These are phyloP conservation scores for Gopherus evgoodei DNA, from an alignment of 2,113 vertebrate genomes.

Conservation along the genomic window DNA sequence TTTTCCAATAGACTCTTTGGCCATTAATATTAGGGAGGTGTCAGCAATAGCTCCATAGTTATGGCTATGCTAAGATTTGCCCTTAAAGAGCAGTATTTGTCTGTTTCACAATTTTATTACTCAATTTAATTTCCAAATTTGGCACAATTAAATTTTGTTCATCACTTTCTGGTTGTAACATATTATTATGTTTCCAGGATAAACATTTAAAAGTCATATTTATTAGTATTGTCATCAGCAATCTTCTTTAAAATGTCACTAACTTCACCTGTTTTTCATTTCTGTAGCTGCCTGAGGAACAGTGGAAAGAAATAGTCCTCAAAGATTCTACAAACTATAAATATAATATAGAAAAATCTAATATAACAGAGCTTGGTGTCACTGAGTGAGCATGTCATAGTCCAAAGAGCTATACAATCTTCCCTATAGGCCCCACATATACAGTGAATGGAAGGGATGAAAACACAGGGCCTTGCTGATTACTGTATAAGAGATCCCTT, in stretches of 20 bases:
- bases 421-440: too few relatives aligned
- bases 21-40: not conserved
- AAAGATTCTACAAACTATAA: too few relatives aligned
- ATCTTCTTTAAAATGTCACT: not conserved
- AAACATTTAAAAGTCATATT: slow-evolving; percentile 46
- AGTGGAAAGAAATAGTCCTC: slow-evolving; percentile 36
- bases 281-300: slow-evolving; percentile 19
- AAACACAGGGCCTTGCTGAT: too few relatives aligned
- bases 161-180: slow-evolving; percentile 28
- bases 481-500: too few relatives aligned
- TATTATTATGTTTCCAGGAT: slow-evolving; percentile 50
- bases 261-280: not conserved
- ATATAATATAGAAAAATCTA: too few relatives aligned
- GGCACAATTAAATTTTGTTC: not conserved
- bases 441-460: too few relatives aligned
- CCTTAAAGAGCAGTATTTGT: not conserved
- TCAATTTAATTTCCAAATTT: not conserved
- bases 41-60: not conserved
- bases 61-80: not conserved
- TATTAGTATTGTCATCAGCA: slow-evolving; percentile 18
- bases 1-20: not conserved
- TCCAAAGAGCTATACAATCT: too few relatives aligned
- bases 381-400: too few relatives aligned
- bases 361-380: too few relatives aligned
- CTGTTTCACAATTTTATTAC: not conserved